Evolutionary conservation across 2,113 vertebrate species (phyloP), one percentile per base, ranked within the genome.

Genomic region (Cyprinus carpio): DNA sequence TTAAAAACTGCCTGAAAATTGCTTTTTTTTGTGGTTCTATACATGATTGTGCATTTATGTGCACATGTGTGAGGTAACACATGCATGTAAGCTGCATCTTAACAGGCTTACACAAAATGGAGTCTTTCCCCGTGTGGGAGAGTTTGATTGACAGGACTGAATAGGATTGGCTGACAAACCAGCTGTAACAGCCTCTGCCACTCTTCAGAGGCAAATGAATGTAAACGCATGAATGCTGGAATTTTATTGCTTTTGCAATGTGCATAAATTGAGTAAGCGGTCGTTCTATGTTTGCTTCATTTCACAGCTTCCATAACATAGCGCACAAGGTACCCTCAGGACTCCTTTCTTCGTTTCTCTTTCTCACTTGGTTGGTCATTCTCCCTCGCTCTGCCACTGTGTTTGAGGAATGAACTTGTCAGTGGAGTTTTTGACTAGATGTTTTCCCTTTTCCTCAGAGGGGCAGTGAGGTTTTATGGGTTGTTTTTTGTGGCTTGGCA

Each of bases 101-200:
- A 74, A 78, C 76, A 72, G 85, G n/a, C 77, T 81, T 88, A 79
- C 71, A 88, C 58, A 86, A 82, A 86, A 74, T 64, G 65, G 79
- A 82, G 64, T 34, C 62, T 86, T 75, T 77, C 81, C 81, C 37
- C 2, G 31, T 40, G 64, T 37, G 27, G 81, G 69, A 83, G 83
- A 40, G 20, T 83, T 85, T 89, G 87, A 88, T 82, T 87, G 87
- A 88, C 85, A 85, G 64, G 82, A 62, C 51, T 62, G 71, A 78
- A 82, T 60, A 74, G 71, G 54, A 86, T 76, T 77, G 82, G 76
- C 69, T 74, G 80, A 76, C 81, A 76, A 86, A 76, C 56, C 80
- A 86, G 75, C 65, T 86, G 75, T 49, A 84, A 80, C 87, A 71
- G 56, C 76, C 51, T 81, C 81, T 54, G 60, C 62, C 75, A 76